Conservation (phyloP, 2,113 vertebrate genomes). For the Bambusicola thoracicus region DNA sequence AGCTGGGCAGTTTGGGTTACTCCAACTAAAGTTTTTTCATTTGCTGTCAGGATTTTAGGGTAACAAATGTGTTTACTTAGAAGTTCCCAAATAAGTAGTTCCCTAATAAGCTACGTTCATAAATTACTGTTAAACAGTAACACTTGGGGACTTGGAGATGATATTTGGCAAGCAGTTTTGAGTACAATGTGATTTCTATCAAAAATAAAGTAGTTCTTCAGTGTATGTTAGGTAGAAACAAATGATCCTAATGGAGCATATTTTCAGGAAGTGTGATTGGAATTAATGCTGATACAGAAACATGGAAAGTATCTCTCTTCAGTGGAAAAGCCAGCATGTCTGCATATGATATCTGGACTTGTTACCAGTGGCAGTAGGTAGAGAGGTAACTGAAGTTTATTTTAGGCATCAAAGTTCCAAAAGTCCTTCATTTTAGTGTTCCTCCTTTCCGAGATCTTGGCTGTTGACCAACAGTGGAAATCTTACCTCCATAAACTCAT, state of each 20-base stretch:
- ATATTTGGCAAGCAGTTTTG: neutral
- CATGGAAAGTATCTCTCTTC: neutral
- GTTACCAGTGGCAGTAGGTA: neutral
- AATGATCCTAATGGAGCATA: neutral
- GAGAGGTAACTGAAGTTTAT: neutral
- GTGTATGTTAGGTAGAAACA: neutral
- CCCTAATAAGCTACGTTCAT: neutral
- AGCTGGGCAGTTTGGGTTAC: neutral
- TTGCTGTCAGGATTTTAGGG: neutral
- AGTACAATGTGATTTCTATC: neutral
- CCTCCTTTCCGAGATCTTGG: neutral
- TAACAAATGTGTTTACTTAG: neutral
- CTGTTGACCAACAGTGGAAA: rapidly evolving
- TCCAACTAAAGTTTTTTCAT: neutral
- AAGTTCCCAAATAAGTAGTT: neutral
- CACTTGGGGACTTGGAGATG: neutral
- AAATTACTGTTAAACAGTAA: neutral
- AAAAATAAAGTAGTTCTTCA: neutral
- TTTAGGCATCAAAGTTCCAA: neutral
- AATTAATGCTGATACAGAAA: neutral
- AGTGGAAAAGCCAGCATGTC: neutral
- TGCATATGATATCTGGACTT: neutral
- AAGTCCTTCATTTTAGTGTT: neutral
- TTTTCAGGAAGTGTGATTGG: neutral
- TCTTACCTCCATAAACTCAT: neutral